Evolutionary conservation across 1,140 invertebrate genomes (phyloP).

Genomic region (Drosophila teissieri): DNA sequence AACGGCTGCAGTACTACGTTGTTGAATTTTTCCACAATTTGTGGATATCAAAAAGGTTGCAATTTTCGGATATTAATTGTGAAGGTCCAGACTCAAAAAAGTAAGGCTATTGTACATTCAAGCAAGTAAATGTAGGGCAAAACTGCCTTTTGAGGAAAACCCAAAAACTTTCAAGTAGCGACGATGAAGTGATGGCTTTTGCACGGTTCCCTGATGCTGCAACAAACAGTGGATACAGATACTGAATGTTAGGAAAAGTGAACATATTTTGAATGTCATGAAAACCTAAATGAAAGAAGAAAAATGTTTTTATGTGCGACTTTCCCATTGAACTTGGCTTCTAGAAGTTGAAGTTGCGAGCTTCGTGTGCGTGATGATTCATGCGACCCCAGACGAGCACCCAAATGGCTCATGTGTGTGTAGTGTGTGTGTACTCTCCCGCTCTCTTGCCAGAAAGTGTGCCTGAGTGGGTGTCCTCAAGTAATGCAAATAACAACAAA

Average conservation of each 20-base stretch:
- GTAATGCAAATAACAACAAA: conserved; percentile 76
- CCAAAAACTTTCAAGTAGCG: neutral
- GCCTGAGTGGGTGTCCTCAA: conserved; percentile 24
- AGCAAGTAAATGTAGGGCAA: neutral
- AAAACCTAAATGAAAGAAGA: too few relatives aligned
- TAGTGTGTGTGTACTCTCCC: conserved; percentile 9
- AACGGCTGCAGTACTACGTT: conserved; percentile 61
- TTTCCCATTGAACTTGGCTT: conserved; percentile 26
- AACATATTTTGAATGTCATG: too few relatives aligned
- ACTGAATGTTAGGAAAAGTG: neutral
- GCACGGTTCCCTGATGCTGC: neutral
- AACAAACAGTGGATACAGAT: conserved; percentile 3
- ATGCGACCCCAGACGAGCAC: conserved; percentile 54
- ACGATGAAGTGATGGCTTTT: neutral
- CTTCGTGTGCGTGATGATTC: conserved; percentile 63
- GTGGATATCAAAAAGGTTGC: neutral
- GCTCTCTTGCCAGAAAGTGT: neutral
- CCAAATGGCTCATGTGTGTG: conserved; percentile 24
- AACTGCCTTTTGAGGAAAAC: neutral
- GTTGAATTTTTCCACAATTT: conserved; percentile 26
- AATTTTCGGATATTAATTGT: neutral
- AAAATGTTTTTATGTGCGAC: too few relatives aligned
- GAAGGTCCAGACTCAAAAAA: conserved; percentile 9
- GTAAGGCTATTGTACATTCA: conserved; percentile 8
- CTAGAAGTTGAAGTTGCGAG: conserved; percentile 19